Conservation (phyloP, 2,888 invertebrate species). For the Lasioglossum lativentre region DNA sequence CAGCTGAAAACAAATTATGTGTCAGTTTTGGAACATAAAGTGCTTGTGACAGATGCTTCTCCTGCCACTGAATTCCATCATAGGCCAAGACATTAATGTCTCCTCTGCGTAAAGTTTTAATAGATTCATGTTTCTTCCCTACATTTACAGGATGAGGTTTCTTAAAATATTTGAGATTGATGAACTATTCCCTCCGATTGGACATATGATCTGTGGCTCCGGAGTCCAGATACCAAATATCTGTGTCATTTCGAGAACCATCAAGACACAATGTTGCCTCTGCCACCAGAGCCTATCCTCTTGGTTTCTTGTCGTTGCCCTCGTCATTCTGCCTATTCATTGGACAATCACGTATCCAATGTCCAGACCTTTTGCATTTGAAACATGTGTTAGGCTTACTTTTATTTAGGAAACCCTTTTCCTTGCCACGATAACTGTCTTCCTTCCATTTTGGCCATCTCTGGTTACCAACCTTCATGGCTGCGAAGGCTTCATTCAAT, state of each 20-base stretch:
- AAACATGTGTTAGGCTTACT: background rate
- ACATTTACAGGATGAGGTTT: conserved; percentile 16
- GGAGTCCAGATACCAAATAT: no score
- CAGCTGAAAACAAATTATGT: conserved; percentile 39
- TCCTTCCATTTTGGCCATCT: background rate
- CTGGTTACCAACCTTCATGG: background rate
- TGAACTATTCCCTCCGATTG: no score
- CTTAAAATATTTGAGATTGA: conserved; percentile 24
- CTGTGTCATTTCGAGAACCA: no score
- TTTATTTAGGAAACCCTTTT: background rate
- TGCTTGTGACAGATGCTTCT: conserved; percentile 52
- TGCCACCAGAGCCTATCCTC: no score
- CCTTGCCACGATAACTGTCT: background rate
- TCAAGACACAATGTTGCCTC: no score
- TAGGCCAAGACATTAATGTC: conserved; percentile 58
- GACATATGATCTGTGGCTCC: no score
- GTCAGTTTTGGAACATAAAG: conserved; percentile 45
- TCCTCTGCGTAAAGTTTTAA: conserved; percentile 48
- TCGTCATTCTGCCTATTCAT: no score
- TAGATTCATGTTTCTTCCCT: conserved; percentile 53
- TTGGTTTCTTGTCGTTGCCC: no score
- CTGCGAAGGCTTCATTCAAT: background rate
- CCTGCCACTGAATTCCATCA: conserved; percentile 53
- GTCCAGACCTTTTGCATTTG: background rate
- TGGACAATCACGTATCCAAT: background rate